Base-by-base conservation (phyloP, 2,888 invertebrate genomes). In the Molanna angustata region DNA sequence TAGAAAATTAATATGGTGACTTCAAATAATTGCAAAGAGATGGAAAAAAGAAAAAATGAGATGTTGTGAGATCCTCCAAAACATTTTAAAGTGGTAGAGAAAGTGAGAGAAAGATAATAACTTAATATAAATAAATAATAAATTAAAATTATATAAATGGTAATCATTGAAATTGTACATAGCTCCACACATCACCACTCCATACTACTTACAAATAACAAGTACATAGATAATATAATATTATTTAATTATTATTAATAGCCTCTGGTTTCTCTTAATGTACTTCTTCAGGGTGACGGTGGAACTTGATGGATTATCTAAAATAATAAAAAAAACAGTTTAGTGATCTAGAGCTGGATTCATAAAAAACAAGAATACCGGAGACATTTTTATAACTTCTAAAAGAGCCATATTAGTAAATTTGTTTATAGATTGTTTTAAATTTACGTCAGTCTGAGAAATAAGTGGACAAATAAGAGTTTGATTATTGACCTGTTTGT, bases 271-370 rank as follows among this genome's bases (percentile, higher is more conserved):
- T 27, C 4, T 27, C 11, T 7, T 11, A 11, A 27, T 19, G 4
- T 17, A 14, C 17, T 19, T 27, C 17, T 33, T 41, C 40, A 55
- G 6, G 55, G 55, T 18, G 55, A 55, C 6, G 51, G 55, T 4
- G 55, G 55, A n/a, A 52, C 55, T 33, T 52, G 51, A 4, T 55
- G 55, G 14, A 55, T 55, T 19, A 55, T 55, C 55, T 55, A 17
- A 55, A 55, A 35, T 6, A 35, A 27, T 9, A 27, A 45, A 16
- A 31, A 18, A 19, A 16, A 18, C 4, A 35, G 9, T 6, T 16
- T 18, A 19, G 3, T 31, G 6, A 44, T 20, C 13, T 7, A 6
- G 11, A 6, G 11, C 27, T 27, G 27, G 6, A 27, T 27, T 7
- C 27, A 27, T 27, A 27, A n/a, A n/a, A n/a, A n/a, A n/a, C n/a